These are phyloP conservation scores for Pseudotriccus pelzelni DNA, from an alignment of 2,797 vertebrate species.

Conservation along the genomic window DNA sequence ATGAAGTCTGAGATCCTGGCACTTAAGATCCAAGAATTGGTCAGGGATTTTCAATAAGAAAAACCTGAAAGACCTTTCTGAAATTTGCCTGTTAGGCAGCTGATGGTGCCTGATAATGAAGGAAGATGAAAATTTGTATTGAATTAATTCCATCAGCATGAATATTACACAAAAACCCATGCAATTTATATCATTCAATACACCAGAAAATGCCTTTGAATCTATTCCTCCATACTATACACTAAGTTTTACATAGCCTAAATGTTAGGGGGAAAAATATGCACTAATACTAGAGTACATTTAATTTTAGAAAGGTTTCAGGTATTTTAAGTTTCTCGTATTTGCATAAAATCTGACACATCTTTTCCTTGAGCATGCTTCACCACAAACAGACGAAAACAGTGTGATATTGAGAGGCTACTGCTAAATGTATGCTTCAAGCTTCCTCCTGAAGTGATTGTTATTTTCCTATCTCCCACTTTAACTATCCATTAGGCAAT, in stretches of 20 bases:
- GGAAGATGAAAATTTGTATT: not conserved
- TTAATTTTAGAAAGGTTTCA: not conserved
- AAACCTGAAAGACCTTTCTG: not conserved
- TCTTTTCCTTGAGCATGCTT: not conserved
- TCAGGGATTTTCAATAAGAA: not conserved
- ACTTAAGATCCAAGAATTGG: not conserved
- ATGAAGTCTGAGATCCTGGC: not conserved
- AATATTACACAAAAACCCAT: not conserved
- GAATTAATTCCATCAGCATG: not conserved
- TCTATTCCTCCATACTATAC: not conserved
- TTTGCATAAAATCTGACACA: not conserved
- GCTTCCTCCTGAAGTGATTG: not conserved
- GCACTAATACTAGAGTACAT: not conserved
- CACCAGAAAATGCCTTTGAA: not conserved
- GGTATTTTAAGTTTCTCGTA: not conserved
- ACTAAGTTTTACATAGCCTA: not conserved
- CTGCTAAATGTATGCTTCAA: not conserved
- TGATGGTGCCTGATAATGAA: not conserved
- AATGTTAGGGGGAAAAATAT: not conserved
- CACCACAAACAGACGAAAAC: not conserved
- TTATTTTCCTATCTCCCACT: not conserved
- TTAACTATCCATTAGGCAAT: not conserved
- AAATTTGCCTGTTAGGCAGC: not conserved
- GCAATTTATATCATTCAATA: not conserved
- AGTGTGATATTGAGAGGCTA: not conserved